phyloP scores from a whole-genome alignment of 2,888 invertebrate species.

The Diarsia rubi region DNA sequence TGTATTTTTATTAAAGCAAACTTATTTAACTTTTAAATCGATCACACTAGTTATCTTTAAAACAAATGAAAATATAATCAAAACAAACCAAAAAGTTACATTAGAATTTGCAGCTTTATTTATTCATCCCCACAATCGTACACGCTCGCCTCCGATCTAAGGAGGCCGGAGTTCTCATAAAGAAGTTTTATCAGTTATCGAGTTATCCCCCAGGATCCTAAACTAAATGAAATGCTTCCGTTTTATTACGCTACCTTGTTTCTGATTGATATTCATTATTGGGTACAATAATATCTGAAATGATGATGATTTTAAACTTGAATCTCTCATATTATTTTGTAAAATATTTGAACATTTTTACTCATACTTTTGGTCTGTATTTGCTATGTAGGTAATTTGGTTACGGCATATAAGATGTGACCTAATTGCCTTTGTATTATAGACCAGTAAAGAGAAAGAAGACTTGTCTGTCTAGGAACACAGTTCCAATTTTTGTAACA shows the following conservation, averaged over 20 bases:
- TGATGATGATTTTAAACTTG: not conserved
- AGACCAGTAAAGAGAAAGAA: not conserved
- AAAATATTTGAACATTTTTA: not conserved
- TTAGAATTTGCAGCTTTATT: conserved; percentile 41
- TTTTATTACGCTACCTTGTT: conserved; percentile 52
- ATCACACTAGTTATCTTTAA: not conserved
- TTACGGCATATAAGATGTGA: not conserved
- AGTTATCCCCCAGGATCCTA: conserved; percentile 53
- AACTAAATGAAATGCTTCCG: conserved; percentile 63
- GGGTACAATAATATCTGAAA: conserved; percentile 4
- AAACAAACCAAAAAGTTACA: not conserved
- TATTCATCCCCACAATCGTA: conserved; percentile 21
- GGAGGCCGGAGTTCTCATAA: conserved; percentile 41
- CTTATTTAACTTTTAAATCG: not conserved
- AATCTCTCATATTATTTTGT: not conserved
- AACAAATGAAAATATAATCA: not conserved
- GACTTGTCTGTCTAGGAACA: not conserved
- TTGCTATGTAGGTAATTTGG: not conserved
- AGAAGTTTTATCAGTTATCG: conserved; percentile 64
- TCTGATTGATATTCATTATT: conserved; percentile 48
- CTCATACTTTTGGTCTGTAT: not conserved
- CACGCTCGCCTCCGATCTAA: conserved; percentile 20
- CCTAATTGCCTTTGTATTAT: not conserved
- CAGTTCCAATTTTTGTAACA: not conserved
- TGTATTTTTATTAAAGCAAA: not conserved